These are phyloP conservation scores for Drosophila micromelanica DNA, from an alignment of 1,140 invertebrate genomes.

Conservation along the genomic window DNA sequence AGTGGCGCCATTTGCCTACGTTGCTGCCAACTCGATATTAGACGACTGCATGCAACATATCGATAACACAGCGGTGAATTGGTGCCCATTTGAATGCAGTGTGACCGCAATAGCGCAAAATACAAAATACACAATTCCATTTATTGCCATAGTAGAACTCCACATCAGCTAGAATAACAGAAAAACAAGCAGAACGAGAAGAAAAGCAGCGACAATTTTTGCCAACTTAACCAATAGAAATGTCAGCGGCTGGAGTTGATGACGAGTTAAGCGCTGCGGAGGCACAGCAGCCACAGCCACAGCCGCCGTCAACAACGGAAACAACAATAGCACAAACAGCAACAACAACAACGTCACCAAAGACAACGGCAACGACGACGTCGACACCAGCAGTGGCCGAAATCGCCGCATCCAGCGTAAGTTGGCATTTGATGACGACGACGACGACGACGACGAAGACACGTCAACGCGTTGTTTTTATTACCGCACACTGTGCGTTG, in stretches of 20 bases:
- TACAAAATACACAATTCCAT: conserved; percentile 12
- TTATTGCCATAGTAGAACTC: conserved; percentile 24
- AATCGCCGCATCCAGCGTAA: conserved; percentile 65
- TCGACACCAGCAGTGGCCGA: conserved; percentile 37
- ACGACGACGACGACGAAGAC: conserved; percentile 65
- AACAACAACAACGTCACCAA: background rate
- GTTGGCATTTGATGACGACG: conserved; percentile 62
- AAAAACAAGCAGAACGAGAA: conserved; percentile 23
- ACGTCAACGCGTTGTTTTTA: conserved; percentile 50
- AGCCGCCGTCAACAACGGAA: conserved; percentile 11
- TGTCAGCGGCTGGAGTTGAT: conserved; percentile 69
- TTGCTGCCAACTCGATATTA: conserved; percentile 19
- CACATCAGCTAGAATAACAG: conserved; percentile 41
- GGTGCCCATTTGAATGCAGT: background rate
- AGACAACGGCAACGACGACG: background rate
- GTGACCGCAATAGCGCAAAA: conserved; percentile 13
- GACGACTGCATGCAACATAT: conserved; percentile 1
- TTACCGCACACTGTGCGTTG: conserved; percentile 10
- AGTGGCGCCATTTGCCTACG: conserved; percentile 4
- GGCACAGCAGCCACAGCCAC: conserved; percentile 20
- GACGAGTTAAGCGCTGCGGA: conserved; percentile 21
- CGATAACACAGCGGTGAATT: conserved; percentile 7
- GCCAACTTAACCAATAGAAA: conserved; percentile 33
- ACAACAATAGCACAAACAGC: background rate
- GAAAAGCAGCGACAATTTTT: conserved; percentile 12